phyloP scores from a whole-genome alignment of 2,113 vertebrate genomes.

The Charadrius vociferus region DNA sequence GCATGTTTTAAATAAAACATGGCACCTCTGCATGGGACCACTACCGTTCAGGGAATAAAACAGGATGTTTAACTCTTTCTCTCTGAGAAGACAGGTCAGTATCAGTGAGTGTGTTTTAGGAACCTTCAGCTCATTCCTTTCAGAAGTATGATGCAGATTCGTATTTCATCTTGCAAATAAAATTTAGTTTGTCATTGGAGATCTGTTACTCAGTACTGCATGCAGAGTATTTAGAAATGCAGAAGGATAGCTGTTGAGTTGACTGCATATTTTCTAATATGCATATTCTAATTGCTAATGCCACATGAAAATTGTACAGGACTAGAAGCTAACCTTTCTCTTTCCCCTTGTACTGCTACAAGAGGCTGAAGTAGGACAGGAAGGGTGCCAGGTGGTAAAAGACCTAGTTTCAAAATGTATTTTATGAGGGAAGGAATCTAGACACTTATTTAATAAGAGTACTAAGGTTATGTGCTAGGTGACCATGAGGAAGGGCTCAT shows the following conservation, averaged over 20 bases:
- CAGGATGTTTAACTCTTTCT: conserved; percentile 70
- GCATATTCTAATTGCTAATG: neutral
- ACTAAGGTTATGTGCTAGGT: neutral
- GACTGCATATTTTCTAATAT: neutral
- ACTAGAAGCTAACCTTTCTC: neutral
- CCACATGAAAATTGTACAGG: neutral
- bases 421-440: neutral
- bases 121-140: neutral
- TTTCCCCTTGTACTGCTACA: neutral
- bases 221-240: neutral
- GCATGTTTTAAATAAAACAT: conserved; percentile 85
- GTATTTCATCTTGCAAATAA: conserved; percentile 2
- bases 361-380: neutral
- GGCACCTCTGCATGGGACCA: conserved; percentile 66
- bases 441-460: neutral
- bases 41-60: conserved; percentile 57
- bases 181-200: neutral
- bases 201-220: neutral
- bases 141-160: neutral
- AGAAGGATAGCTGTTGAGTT: neutral
- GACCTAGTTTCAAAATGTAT: neutral
- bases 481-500: neutral
- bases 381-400: neutral
- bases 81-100: conserved; percentile 13
- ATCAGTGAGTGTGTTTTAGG: neutral